Percentiles rank a stretch among this genome's conserved stretches.
Conservation (phyloP, 37 sponge, comb jelly and placozoan species). For the Chondrosia reniformis region DNA sequence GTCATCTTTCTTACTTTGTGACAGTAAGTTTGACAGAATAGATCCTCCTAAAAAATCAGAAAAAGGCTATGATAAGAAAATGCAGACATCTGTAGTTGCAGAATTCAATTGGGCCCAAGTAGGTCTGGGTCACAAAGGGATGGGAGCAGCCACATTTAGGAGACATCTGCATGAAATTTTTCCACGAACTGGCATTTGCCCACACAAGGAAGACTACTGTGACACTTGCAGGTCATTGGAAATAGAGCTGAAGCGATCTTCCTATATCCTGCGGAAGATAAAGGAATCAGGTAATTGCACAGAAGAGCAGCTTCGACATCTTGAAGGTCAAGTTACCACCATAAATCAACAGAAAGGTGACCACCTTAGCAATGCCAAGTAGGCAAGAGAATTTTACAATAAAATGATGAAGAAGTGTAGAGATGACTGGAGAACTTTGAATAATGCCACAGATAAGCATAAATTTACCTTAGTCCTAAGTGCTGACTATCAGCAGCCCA, state of each 20-base stretch:
- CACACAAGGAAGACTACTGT: conserved; percentile 43
- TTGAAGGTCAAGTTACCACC: background rate
- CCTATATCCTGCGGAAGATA: conserved; percentile 19
- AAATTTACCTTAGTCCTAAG: conserved; percentile 4
- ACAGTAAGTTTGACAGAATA: conserved; percentile 13
- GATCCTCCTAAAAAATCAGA: background rate
- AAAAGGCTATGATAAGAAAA: conserved; percentile 17
- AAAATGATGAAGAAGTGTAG: background rate
- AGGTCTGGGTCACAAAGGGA: conserved; percentile 3
- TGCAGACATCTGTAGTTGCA: conserved; percentile 19
- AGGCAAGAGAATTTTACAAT: conserved; percentile 26
- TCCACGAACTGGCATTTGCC: conserved; percentile 18
- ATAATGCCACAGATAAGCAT: background rate
- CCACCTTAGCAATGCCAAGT: conserved; percentile 20
- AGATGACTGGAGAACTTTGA: conserved; percentile 23
- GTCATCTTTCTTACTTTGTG: conserved; percentile 28
- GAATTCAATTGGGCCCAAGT: conserved; percentile 43
- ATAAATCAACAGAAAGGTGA: background rate
- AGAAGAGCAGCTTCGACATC: background rate
- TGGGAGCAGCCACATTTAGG: conserved; percentile 5
- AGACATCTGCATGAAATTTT: conserved; percentile 32
- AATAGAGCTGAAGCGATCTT: conserved; percentile 7
- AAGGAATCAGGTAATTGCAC: conserved; percentile 25
- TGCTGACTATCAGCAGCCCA: conserved; percentile 35
- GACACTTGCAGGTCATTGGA: conserved; percentile 31